These are phyloP conservation scores for Physocephala rufipes DNA, from an alignment of 2,888 invertebrate species.

Conservation along the genomic window DNA sequence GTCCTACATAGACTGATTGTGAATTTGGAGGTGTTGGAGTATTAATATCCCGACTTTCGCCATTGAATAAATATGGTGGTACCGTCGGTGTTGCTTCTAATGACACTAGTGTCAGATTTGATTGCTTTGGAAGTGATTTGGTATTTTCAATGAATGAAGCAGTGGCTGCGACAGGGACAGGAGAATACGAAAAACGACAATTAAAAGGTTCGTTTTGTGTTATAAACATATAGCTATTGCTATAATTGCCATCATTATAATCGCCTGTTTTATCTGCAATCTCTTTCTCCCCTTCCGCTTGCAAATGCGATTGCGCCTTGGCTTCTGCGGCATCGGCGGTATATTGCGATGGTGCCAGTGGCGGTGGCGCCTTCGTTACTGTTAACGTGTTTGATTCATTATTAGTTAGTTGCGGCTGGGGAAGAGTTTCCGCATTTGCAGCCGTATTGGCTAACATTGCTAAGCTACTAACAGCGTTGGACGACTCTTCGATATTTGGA, in stretches of 20 bases:
- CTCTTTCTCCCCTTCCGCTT: background rate
- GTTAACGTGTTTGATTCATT: background rate
- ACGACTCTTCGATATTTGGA: background rate
- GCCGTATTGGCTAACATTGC: constrained; percentile 39
- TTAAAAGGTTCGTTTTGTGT: background rate
- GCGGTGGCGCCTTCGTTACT: background rate
- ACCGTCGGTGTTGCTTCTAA: constrained; percentile 52
- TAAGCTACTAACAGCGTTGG: constrained; percentile 31
- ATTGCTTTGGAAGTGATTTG: constrained; percentile 7
- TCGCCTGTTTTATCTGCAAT: background rate
- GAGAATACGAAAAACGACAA: constrained; percentile 43
- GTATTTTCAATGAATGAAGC: background rate
- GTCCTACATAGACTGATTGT: background rate
- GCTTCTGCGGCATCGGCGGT: background rate
- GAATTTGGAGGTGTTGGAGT: constrained; percentile 43
- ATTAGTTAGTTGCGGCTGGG: background rate
- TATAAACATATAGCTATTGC: background rate
- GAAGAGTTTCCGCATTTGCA: constrained; percentile 6
- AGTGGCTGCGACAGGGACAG: constrained; percentile 23
- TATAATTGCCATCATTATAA: background rate
- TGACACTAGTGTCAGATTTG: constrained; percentile 22
- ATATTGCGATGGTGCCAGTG: background rate
- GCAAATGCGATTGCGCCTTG: background rate
- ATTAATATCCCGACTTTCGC: constrained; percentile 54
- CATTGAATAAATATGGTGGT: constrained; percentile 54